Evolutionary conservation across 2,113 vertebrate genomes (phyloP), one percentile per base, ranked within the genome.

Genomic region (Gnathonemus longibarbis): DNA sequence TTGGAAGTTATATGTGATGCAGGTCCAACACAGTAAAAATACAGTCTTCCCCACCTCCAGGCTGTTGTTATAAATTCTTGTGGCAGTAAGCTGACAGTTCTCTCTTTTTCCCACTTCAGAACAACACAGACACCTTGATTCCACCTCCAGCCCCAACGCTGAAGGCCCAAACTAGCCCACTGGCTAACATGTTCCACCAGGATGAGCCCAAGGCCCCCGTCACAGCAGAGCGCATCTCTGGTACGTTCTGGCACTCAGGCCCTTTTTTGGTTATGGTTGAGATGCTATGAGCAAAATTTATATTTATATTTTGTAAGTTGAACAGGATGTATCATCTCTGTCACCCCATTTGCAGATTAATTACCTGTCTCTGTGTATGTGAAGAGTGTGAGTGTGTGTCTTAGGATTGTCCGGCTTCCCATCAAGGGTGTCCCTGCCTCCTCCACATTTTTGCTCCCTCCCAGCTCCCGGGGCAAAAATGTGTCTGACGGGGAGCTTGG

Each of bases 131-230:
- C 31, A 89, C 94, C 1, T 42, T 94, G 42, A 95, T 93, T 88
- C 96, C 97, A 90, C 98, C 98, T 13, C 97, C 98, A 0, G 98
- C 97, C 0, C 97, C 98, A 1, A 89, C 94, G 0, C 93, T 95
- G 27, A 98, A 95, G 93, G 97, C 97, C 0, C 97, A 96, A 8
- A 96, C 95, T 0, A 98, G 98, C 39, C 98, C 98, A 0, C 93
- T 99, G 0, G 97, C 96, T 2, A 97, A 97, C 46, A 98, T 99
- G 97, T 99, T 99, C 91, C 97, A 95, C 88, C 97, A 96, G 77
- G 94, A 97, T 0, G 74, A 10, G 56, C 91, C 94, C 19, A 96
- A 93, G 92, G 91, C 92, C 17, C 70, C 95, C 0, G 94, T 96
- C 66, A 95, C 93, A 66, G 92, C 91, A 1, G 96, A 93, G 17